Conservation (phyloP, 2,888 invertebrate species). For the Papilio elwesi region DNA sequence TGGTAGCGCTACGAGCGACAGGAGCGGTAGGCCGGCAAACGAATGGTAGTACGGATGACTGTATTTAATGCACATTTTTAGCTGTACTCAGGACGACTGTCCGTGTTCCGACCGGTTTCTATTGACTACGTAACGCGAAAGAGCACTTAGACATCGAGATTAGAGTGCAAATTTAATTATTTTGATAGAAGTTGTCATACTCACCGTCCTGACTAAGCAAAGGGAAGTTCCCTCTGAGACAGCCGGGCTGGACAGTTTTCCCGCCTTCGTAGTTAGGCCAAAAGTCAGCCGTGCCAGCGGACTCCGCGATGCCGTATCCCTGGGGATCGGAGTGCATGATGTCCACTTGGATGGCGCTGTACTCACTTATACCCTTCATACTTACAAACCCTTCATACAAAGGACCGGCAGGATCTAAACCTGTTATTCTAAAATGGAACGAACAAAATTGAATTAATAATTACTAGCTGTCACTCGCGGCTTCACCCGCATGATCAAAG, state of each 20-base stretch:
- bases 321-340: conserved; percentile 85
- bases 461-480: no score
- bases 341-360: conserved; percentile 76
- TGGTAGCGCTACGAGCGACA: no score
- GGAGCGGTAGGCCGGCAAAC: no score
- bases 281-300: conserved; percentile 72
- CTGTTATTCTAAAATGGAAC: conserved; percentile 67
- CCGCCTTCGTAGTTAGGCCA: conserved; percentile 72
- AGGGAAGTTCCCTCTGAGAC: conserved; percentile 67
- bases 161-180: background rate
- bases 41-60: no score
- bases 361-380: conserved; percentile 51
- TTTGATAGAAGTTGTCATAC: conserved; percentile 21
- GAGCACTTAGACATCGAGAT: background rate
- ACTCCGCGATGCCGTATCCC: conserved; percentile 66
- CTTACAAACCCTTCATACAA: conserved; percentile 61
- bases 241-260: conserved; percentile 77
- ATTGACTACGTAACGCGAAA: background rate
- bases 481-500: no score
- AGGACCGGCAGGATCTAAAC: conserved; percentile 78
- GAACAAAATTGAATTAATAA: background rate
- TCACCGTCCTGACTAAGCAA: conserved; percentile 65
- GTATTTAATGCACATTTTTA: no score
- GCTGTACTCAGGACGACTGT: no score
- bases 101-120: no score